Percentiles rank a stretch among this genome's conserved stretches.
phyloP scores from a whole-genome alignment of 2,113 vertebrate species.

The Colius striatus region DNA sequence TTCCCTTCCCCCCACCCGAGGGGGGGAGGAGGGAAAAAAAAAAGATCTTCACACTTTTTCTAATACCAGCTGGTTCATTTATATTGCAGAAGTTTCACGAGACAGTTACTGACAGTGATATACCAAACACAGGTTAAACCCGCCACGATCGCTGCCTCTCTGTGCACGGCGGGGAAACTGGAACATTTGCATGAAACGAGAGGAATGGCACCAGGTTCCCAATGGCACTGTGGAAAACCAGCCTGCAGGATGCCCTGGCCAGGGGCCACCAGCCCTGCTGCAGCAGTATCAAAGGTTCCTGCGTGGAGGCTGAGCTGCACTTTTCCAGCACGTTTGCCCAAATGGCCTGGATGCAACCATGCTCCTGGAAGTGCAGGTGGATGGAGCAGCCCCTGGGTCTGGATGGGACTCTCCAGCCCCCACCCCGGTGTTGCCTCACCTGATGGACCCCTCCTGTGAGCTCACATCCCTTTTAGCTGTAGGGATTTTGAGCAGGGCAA shows the following conservation, averaged over 20 bases:
- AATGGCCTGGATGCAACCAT: neutral
- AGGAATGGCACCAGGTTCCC: neutral
- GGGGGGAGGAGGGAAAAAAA: neutral
- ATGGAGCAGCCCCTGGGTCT: no score
- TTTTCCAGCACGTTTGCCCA: neutral
- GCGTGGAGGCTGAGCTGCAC: neutral
- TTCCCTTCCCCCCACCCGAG: slow-evolving; percentile 24
- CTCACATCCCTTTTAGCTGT: fast-evolving
- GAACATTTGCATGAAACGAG: neutral
- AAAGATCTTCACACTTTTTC: slow-evolving; percentile 77
- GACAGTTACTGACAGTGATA: slow-evolving; percentile 67
- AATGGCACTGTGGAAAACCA: neutral
- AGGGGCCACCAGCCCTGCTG: neutral
- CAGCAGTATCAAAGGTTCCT: neutral
- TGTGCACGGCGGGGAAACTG: neutral
- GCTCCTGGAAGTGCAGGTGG: no score
- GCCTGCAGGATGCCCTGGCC: neutral
- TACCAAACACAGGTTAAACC: slow-evolving; percentile 52
- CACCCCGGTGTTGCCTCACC: fast-evolving
- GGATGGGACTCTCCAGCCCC: fast-evolving
- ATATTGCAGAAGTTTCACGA: slow-evolving; percentile 59
- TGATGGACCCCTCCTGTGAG: neutral
- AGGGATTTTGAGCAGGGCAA: no score
- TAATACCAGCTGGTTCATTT: slow-evolving; percentile 76
- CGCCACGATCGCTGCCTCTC: neutral